Percentiles rank a stretch among this genome's conserved stretches.
Evolutionary conservation across 2,888 invertebrate genomes (phyloP).

Genomic region (Pemphredon lugubris): DNA sequence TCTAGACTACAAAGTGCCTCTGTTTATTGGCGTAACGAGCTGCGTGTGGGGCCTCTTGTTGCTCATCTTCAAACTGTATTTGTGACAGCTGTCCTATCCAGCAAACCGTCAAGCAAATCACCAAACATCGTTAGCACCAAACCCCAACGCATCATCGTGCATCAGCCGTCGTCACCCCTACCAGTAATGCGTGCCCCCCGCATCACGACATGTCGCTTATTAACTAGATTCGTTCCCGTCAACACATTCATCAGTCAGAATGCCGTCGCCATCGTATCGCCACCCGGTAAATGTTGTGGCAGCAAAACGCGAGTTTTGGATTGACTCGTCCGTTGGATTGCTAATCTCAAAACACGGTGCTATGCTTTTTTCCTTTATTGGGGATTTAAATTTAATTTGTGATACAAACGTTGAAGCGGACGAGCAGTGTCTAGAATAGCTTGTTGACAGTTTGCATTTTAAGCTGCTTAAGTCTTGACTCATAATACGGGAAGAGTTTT

Average conservation of each 20-base stretch:
- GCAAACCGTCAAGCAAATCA: conserved; percentile 76
- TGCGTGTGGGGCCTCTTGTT: conserved; percentile 93
- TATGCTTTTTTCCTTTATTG: conserved; percentile 57
- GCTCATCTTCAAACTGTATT: conserved; percentile 88
- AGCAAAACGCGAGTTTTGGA: conserved; percentile 63
- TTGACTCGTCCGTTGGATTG: conserved; percentile 59
- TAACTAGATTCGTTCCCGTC: conserved; percentile 78
- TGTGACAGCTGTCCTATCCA: conserved; percentile 82
- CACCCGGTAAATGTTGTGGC: conserved; percentile 76
- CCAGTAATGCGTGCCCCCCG: conserved; percentile 79
- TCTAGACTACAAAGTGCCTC: conserved; percentile 85
- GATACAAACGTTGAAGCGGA: neutral
- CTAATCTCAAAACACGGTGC: conserved; percentile 65
- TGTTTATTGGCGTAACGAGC: conserved; percentile 94
- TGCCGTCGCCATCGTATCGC: conserved; percentile 76
- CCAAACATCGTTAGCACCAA: conserved; percentile 77
- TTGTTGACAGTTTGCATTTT: too few species aligned
- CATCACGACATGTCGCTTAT: conserved; percentile 79
- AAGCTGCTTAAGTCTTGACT: too few species aligned
- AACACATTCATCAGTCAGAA: conserved; percentile 77
- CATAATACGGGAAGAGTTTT: too few species aligned
- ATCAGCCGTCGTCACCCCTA: conserved; percentile 79
- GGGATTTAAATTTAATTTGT: neutral
- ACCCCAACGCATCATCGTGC: conserved; percentile 79
- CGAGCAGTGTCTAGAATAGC: too few species aligned